phyloP scores from a whole-genome alignment of 2,888 invertebrate species.

The Amblyjoppa proteus region DNA sequence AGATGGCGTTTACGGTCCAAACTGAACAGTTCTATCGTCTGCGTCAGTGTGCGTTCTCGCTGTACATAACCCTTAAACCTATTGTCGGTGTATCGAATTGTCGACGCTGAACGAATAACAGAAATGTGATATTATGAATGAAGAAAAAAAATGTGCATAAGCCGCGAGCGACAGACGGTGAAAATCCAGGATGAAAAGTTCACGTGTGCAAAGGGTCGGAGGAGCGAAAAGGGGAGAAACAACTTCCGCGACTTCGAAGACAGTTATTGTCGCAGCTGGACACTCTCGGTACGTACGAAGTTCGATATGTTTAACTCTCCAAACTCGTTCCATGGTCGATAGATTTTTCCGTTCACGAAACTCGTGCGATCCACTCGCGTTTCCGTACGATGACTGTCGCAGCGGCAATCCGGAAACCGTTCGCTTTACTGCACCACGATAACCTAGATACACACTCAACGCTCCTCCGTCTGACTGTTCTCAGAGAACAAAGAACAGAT shows the following conservation, averaged over 20 bases:
- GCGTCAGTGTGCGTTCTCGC: no score
- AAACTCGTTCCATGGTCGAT: constrained; percentile 36
- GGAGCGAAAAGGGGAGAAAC: background rate
- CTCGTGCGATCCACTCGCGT: background rate
- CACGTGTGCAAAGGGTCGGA: constrained; percentile 23
- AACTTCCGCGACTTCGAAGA: constrained; percentile 25
- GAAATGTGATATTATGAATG: no score
- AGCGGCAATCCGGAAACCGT: constrained; percentile 29
- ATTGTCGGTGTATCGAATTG: no score
- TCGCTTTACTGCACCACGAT: constrained; percentile 26
- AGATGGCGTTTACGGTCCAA: no score
- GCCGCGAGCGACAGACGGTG: background rate
- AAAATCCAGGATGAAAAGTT: constrained; percentile 29
- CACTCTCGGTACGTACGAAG: background rate
- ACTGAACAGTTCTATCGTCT: background rate
- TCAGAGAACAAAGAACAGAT: constrained; percentile 5
- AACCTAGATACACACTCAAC: constrained; percentile 28
- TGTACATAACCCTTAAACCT: no score
- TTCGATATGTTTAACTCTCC: constrained; percentile 14
- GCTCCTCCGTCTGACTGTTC: constrained; percentile 34
- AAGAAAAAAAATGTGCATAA: background rate
- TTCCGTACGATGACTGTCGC: constrained; percentile 28
- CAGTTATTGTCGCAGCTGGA: constrained; percentile 13
- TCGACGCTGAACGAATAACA: no score
- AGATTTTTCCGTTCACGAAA: constrained; percentile 34